Conservation (phyloP, 2,113 vertebrate species). For the Xenus cinereus region DNA sequence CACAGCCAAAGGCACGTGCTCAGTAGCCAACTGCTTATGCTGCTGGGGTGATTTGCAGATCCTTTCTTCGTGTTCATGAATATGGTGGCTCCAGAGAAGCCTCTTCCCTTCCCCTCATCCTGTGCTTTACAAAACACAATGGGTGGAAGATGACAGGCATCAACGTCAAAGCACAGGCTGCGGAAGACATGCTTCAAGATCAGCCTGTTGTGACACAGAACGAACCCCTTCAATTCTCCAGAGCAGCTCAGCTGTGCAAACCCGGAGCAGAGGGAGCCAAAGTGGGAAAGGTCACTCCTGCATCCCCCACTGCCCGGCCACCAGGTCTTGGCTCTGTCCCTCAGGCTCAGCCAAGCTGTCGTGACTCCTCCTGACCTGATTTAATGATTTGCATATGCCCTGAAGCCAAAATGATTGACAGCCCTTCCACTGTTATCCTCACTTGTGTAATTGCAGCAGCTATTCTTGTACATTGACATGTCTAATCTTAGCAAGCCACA, state of each 20-base stretch:
- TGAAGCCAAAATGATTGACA: slow-evolving; percentile 27
- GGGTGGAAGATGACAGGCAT: not conserved
- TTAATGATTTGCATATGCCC: slow-evolving; percentile 14
- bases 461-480: slow-evolving; percentile 25
- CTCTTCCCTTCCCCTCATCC: not conserved
- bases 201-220: not conserved
- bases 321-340: not conserved
- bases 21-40: not conserved
- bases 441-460: slow-evolving; percentile 52
- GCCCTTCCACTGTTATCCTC: not conserved
- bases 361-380: not conserved
- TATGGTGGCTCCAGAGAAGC: not conserved
- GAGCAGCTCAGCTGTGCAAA: not conserved
- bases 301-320: not conserved
- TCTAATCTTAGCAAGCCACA: slow-evolving; percentile 49
- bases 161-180: not conserved
- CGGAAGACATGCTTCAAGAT: rapidly evolving
- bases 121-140: rapidly evolving
- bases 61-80: not conserved
- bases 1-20: not conserved
- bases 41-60: not conserved
- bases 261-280: not conserved
- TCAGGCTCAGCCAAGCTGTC: not conserved
- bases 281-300: not conserved
- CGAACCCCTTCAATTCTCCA: rapidly evolving